Base-by-base conservation (phyloP, 2,113 vertebrate species). In the Chinchilla lanigera region DNA sequence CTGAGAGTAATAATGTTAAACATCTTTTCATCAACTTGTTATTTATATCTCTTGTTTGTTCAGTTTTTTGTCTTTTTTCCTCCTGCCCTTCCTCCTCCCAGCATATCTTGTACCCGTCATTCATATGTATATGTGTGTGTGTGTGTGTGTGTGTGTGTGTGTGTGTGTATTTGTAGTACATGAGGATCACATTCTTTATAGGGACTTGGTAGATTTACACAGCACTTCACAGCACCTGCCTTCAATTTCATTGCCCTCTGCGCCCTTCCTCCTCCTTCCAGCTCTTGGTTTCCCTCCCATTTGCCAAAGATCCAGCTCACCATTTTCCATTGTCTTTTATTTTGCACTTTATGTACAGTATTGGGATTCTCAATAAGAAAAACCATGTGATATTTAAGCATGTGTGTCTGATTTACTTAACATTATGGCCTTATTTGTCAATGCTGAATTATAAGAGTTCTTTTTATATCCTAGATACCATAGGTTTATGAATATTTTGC, bases 31-130 rank as follows among this genome's bases (percentile, higher is more conserved):
- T 84, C 26, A 89, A 24, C 54, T 95, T 77, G 2, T 82, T 91
- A 52, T 16, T 82, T 95, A 30, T 90, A 71, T 90, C 56, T 87
- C 56, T 61, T 73, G 35, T 58, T n/a, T 67, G 4, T 95, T 93
- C 50, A 87, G 35, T 67, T 73, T 35, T 86, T 90, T 82, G 28
- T 16, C 33, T 91, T 77, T 71, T 71, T 69, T 38, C 35, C 20
- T 35, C 20, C 38, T 41, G 4, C 38, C 73, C 26, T 41, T 38
- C 9, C 35, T 44, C 41, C 20, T 77, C 19, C 73, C 41, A 47
- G 22, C 26, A 41, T 77, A 11, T 77, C 41, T 14, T 75, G 3
- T 16, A 69, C 73, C 24, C 26, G 28, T 77, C 73, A 41, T 41
- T 71, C 69, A 24, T 71, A 20, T 69, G 63, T 33, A 12, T 67